Conservation (phyloP, 2,113 vertebrate genomes). For the Galeopterus variegatus region DNA sequence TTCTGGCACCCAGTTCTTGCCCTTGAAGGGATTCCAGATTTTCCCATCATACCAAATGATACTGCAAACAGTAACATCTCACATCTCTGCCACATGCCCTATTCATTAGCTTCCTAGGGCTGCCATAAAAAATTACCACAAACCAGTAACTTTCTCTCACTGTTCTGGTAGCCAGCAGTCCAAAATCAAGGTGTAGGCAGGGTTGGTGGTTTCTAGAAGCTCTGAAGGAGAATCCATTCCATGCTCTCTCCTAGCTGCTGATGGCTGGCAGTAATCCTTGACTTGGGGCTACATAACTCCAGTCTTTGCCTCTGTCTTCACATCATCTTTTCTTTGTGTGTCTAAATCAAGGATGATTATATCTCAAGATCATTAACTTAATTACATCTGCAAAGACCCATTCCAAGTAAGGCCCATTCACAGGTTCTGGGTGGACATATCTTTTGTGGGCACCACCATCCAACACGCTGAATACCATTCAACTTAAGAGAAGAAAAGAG, state of each 20-base stretch:
- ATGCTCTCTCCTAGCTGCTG: neutral
- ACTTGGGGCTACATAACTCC: neutral
- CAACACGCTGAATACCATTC: neutral
- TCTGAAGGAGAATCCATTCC: neutral
- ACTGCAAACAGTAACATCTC: neutral
- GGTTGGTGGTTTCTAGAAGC: neutral
- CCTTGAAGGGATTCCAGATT: neutral
- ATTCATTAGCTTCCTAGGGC: neutral
- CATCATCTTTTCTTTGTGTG: neutral
- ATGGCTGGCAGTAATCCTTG: neutral
- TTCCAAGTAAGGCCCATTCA: neutral
- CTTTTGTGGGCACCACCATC: neutral
- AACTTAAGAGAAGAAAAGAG: neutral
- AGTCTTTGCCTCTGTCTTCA: neutral
- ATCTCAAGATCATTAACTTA: neutral
- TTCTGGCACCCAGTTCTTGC: neutral
- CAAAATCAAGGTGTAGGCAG: neutral
- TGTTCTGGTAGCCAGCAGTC: neutral
- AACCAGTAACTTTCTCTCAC: neutral
- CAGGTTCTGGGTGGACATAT: neutral
- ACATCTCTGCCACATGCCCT: neutral
- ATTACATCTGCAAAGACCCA: neutral
- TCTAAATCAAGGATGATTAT: neutral
- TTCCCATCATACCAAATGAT: neutral
- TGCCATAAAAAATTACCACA: neutral